Evolutionary conservation across 2,888 invertebrate species (phyloP).

Genomic region (Eumacrocentrus americanus): DNA sequence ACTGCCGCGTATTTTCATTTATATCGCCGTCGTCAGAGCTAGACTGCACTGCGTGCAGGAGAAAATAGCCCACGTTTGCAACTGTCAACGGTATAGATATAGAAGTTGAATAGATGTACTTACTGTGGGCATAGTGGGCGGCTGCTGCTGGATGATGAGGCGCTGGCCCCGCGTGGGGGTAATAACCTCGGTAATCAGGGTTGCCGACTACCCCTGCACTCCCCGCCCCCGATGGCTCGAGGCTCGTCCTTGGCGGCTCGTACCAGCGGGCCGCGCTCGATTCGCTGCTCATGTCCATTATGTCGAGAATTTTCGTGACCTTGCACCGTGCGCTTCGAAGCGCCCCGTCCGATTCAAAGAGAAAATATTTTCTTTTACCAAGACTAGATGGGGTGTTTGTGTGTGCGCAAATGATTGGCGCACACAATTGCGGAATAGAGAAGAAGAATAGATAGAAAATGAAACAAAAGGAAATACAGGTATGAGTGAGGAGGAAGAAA

Average conservation of each 20-base stretch:
- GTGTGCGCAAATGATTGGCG: conserved; percentile 7
- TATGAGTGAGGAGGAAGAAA: background rate
- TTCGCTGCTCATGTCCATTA: conserved; percentile 62
- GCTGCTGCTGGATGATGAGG: conserved; percentile 58
- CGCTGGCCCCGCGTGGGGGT: conserved; percentile 58
- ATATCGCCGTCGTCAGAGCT: too few species aligned
- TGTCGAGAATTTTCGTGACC: conserved; percentile 50
- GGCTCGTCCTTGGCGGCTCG: conserved; percentile 57
- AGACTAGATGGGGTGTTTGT: background rate
- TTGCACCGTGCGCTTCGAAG: conserved; percentile 34
- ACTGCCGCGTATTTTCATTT: background rate
- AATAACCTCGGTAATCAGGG: conserved; percentile 59
- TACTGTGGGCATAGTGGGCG: conserved; percentile 60
- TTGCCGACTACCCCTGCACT: conserved; percentile 52
- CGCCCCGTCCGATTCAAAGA: conserved; percentile 28
- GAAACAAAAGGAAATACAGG: background rate
- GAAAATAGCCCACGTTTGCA: background rate
- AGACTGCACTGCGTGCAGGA: background rate
- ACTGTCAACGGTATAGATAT: background rate
- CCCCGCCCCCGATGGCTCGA: conserved; percentile 53
- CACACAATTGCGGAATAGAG: background rate
- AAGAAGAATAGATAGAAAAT: background rate
- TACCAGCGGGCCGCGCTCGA: conserved; percentile 61
- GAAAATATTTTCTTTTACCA: conserved; percentile 16
- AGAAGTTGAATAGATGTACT: conserved; percentile 40